Evolutionary conservation across 1,140 invertebrate genomes (phyloP).

Genomic region (Lordiphosa stackelbergi): DNA sequence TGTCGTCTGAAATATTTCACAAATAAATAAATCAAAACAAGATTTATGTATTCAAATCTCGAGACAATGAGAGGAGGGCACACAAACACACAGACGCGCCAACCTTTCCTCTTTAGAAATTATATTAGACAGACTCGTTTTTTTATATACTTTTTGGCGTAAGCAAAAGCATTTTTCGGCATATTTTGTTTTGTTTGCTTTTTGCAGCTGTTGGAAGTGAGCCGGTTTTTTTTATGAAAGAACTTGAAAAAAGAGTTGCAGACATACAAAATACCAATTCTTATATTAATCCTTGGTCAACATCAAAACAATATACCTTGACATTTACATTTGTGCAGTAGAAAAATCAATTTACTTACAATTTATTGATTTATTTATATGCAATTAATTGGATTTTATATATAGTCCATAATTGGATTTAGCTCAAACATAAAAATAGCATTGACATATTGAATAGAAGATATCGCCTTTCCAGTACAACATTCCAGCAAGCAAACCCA

Average conservation of each 20-base stretch:
- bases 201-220: slow-evolving; percentile 57
- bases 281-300: neutral
- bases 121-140: slow-evolving; percentile 43
- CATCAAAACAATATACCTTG: neutral
- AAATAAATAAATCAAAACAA: slow-evolving; percentile 61
- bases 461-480: too few species aligned
- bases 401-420: slow-evolving; percentile 18
- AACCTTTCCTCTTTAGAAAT: slow-evolving; percentile 37
- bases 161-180: slow-evolving; percentile 23
- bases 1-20: slow-evolving; percentile 19
- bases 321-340: slow-evolving; percentile 15
- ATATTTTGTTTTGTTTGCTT: slow-evolving; percentile 17
- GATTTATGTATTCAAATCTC: slow-evolving; percentile 49
- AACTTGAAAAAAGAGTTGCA: slow-evolving; percentile 5
- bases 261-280: neutral
- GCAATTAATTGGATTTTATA: slow-evolving; percentile 37
- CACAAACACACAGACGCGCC: slow-evolving; percentile 1
- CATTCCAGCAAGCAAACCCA: too few species aligned
- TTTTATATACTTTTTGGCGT: slow-evolving; percentile 28
- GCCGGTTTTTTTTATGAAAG: slow-evolving; percentile 42
- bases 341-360: slow-evolving; percentile 33
- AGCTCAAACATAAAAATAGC: too few species aligned
- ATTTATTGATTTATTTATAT: slow-evolving; percentile 41
- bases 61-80: slow-evolving; percentile 36
- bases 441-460: too few species aligned